Evolutionary conservation across 2,888 invertebrate genomes (phyloP).

Genomic region (Bruchidius siliquastri): DNA sequence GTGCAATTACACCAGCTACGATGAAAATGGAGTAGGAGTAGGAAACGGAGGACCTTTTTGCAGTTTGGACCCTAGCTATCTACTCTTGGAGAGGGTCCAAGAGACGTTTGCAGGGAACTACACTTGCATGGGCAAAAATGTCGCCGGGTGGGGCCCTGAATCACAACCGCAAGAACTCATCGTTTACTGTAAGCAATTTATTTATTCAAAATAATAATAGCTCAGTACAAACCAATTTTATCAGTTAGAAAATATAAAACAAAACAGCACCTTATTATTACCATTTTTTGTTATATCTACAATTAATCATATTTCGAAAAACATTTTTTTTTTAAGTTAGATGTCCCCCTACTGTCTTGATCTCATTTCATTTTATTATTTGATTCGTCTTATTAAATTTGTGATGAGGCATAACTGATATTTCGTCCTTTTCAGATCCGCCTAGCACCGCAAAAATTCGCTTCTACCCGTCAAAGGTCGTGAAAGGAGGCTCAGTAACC

Average conservation of each 20-base stretch:
- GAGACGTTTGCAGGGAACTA: constrained; percentile 91
- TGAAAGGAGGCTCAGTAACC: constrained; percentile 79
- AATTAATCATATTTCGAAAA: too few species aligned
- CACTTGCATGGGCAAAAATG: constrained; percentile 85
- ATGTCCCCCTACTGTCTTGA: too few species aligned
- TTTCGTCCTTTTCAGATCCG: constrained; percentile 59
- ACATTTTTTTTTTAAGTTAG: too few species aligned
- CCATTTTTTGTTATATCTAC: too few species aligned
- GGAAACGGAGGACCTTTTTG: constrained; percentile 61
- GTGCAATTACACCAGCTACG: constrained; percentile 56
- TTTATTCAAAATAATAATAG: not conserved
- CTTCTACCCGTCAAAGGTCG: constrained; percentile 68
- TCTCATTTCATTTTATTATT: too few species aligned
- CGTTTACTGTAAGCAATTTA: constrained; percentile 67
- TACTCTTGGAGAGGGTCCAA: constrained; percentile 79
- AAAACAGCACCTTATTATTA: too few species aligned
- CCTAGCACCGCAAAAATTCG: constrained; percentile 77
- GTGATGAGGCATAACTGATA: too few species aligned
- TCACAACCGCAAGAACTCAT: constrained; percentile 74
- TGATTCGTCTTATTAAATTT: too few species aligned
- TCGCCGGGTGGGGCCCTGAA: constrained; percentile 81
- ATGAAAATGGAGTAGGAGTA: constrained; percentile 43
- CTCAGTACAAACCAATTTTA: too few species aligned
- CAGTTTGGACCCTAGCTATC: constrained; percentile 80
- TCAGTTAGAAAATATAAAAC: too few species aligned